Evolutionary conservation across 2,113 vertebrate genomes (phyloP), one percentile per base, ranked within the genome.

Genomic region (Amblyopsis rosae): DNA sequence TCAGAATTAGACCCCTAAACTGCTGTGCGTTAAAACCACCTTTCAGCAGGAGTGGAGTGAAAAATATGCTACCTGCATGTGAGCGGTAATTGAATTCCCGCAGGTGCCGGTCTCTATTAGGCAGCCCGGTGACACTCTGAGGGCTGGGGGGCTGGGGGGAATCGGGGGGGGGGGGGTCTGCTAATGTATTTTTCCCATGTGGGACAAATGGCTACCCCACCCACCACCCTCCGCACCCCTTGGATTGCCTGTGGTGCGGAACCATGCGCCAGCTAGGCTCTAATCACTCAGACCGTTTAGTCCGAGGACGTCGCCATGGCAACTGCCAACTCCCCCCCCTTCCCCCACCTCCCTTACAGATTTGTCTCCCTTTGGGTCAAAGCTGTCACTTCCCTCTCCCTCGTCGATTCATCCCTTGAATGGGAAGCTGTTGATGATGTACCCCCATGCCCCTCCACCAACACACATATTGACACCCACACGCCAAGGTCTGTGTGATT

Each of bases 341-440:
- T 79, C 87, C 81, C 85, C 84, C 81, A 70, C 70, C 83, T 87
- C 86, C 82, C 77, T 84, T 84, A 80, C 73, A 91, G 88, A 87
- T 81, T 82, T 26, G 26, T 41, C 35, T 41, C 35, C 4, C 5
- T 6, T 41, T 41, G 35, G 80, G 74, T 80, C 79, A 63, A 80
- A 86, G 83, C 85, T 85, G 82, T 85, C 79, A 86, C 86, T 85
- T 80, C 75, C 68, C 35, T 50, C 77, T 79, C 64, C 57, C 65
- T 50, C 16, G 64, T 79, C 68, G 82, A 76, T 81, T 86, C 86
- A 73, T 86, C 84, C 66, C 75, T 82, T 80, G 81, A 82, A 88
- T 79, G 76, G 81, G 84, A 86, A 79, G 81, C 85, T 81, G 84
- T 80, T 79, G 76, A 70, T 17, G 1, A 56, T 64, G 70, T 72